phyloP scores from a whole-genome alignment of 37 sponge, comb jelly and placozoan genomes.

The Beroe ovata region DNA sequence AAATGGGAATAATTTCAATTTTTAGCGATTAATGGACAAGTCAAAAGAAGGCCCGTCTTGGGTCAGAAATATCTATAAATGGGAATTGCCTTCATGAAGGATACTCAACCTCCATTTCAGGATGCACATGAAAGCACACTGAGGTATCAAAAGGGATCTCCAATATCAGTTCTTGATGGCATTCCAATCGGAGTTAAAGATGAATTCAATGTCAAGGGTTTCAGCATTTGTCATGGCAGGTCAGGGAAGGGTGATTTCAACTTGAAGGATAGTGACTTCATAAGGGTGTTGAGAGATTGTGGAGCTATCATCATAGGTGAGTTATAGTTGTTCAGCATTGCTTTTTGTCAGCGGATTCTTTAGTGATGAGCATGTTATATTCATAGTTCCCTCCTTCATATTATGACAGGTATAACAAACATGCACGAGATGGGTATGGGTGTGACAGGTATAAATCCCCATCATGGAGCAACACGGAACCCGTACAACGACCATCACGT shows the following conservation, averaged over 20 bases:
- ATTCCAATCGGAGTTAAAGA: constrained; percentile 87
- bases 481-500: constrained; percentile 80
- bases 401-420: constrained; percentile 76
- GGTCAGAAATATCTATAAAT: too few relatives aligned
- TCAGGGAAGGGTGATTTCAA: constrained; percentile 67
- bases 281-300: constrained; percentile 72
- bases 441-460: constrained; percentile 84
- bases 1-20: too few relatives aligned
- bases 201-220: constrained; percentile 69
- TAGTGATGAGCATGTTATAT: too few relatives aligned
- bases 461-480: constrained; percentile 81
- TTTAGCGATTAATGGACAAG: too few relatives aligned
- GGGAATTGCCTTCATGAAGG: too few relatives aligned
- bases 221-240: constrained; percentile 5
- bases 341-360: too few relatives aligned
- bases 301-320: constrained; percentile 87
- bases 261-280: constrained; percentile 69
- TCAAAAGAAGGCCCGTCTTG: too few relatives aligned
- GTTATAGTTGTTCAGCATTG: too few relatives aligned
- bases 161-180: constrained; percentile 84
- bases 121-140: constrained; percentile 79
- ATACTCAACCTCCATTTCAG: too few relatives aligned
- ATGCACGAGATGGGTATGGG: constrained; percentile 92
- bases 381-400: too few relatives aligned
- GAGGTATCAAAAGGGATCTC: constrained; percentile 76